These are phyloP conservation scores for Diplodus puntazzo DNA, from an alignment of 2,797 vertebrate species.

Conservation along the genomic window DNA sequence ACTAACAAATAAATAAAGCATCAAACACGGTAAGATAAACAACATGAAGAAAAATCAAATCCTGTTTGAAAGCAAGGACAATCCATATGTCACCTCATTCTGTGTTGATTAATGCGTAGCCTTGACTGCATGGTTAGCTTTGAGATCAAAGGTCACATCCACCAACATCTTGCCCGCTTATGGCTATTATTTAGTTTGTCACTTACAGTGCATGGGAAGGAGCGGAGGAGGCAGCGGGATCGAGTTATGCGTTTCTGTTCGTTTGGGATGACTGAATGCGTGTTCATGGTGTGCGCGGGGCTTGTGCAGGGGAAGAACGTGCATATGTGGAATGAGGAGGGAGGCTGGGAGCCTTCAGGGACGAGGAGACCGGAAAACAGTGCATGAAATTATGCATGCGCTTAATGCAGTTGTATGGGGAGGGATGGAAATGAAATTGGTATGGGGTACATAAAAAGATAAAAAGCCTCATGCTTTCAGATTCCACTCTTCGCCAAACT, in stretches of 20 bases:
- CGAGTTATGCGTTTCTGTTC: conserved; percentile 50
- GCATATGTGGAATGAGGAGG: background rate
- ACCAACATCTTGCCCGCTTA: conserved; percentile 40
- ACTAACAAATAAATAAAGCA: background rate
- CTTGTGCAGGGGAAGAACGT: conserved; percentile 17
- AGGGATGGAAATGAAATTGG: conserved; percentile 29
- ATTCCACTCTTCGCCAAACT: conserved; percentile 13
- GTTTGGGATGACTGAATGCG: conserved; percentile 27
- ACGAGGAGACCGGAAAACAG: conserved; percentile 17
- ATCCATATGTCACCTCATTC: background rate
- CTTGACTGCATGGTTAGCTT: conserved; percentile 30
- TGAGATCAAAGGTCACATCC: conserved; percentile 49
- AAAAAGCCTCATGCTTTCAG: conserved; percentile 18
- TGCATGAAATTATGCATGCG: conserved; percentile 20
- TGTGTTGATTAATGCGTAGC: conserved; percentile 36
- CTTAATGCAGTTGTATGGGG: conserved; percentile 12
- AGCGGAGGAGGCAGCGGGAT: conserved; percentile 38
- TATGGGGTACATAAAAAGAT: conserved; percentile 19
- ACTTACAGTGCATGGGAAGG: conserved; percentile 21
- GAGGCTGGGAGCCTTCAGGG: background rate
- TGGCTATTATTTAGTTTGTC: conserved; percentile 57
- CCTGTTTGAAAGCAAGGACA: conserved; percentile 5
- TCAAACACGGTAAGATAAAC: background rate
- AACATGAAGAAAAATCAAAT: conserved; percentile 12
- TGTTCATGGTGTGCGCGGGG: background rate